Evolutionary conservation across 2,113 vertebrate genomes (phyloP).

Genomic region (Dipodomys spectabilis): DNA sequence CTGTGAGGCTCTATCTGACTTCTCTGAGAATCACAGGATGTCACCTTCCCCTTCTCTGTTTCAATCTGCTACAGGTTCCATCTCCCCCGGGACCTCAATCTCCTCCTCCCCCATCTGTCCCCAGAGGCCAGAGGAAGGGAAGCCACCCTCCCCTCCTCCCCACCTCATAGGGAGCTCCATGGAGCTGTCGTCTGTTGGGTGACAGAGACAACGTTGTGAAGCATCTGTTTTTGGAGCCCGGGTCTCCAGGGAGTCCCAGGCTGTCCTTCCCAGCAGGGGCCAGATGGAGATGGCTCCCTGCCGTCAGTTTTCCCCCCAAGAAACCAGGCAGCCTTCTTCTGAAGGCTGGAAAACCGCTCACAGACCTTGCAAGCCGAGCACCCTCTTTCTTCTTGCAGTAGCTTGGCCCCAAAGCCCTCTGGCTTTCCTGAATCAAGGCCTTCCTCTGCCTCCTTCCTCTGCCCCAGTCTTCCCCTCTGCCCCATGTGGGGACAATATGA

Average conservation of each 20-base stretch:
- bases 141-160: background rate
- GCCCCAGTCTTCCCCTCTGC: background rate
- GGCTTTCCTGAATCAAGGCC: background rate
- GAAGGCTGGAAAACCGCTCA: background rate
- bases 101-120: background rate
- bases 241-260: constrained; percentile 35
- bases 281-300: background rate
- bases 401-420: background rate
- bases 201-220: background rate
- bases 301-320: background rate
- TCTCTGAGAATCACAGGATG: background rate
- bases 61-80: background rate
- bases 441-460: background rate
- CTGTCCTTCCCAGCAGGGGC: background rate
- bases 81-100: background rate
- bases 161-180: background rate
- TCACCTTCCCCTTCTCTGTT: background rate
- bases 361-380: background rate
- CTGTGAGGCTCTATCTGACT: background rate
- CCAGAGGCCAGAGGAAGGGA: background rate
- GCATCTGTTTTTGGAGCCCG: constrained; percentile 27
- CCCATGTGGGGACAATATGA: background rate
- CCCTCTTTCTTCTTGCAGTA: background rate
- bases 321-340: background rate
- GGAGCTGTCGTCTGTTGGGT: constrained; percentile 23